phyloP scores from a whole-genome alignment of 2,113 vertebrate genomes.

The Nymphicus hollandicus region DNA sequence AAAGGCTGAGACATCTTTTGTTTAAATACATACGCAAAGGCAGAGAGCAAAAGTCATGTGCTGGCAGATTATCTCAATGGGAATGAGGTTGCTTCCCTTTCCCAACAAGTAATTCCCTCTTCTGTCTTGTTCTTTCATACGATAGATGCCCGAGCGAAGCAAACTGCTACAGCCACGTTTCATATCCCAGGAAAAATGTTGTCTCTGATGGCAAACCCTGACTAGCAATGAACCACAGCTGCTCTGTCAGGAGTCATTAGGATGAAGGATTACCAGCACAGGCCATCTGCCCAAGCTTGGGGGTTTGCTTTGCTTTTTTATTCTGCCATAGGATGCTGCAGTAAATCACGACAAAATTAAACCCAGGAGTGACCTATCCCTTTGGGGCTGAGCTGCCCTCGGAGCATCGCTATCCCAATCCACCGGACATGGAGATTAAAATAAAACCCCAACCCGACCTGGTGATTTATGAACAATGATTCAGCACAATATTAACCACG shows the following conservation, averaged over 20 bases:
- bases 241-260: slow-evolving; percentile 16
- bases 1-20: background rate
- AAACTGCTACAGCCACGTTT: background rate
- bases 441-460: background rate
- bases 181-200: background rate
- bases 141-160: background rate
- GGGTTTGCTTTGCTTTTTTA: background rate
- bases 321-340: background rate
- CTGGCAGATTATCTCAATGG: background rate
- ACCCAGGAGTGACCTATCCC: background rate
- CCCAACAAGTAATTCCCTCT: background rate
- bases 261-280: slow-evolving; percentile 44
- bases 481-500: background rate
- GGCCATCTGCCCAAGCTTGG: background rate
- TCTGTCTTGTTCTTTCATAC: background rate
- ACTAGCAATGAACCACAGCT: background rate
- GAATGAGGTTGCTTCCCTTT: background rate
- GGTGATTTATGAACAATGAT: background rate
- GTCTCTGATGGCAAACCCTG: background rate
- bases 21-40: background rate
- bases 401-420: background rate
- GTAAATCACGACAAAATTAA: background rate
- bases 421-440: background rate
- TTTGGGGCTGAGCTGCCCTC: background rate
- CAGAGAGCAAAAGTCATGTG: background rate